These are phyloP conservation scores for Tauraco erythrolophus DNA, from an alignment of 2,113 vertebrate species.

Conservation along the genomic window DNA sequence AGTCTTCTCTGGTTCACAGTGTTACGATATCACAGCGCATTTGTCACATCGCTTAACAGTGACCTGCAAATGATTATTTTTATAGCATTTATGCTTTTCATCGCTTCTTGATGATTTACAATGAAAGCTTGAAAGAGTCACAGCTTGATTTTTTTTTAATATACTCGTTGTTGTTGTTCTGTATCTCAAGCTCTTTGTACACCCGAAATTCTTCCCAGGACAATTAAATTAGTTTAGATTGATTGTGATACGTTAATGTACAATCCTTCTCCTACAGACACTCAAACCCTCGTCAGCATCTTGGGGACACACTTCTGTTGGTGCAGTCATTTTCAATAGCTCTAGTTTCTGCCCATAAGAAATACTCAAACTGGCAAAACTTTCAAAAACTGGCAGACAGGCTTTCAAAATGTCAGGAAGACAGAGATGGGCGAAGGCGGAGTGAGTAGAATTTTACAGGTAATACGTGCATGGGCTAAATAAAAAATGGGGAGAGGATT, in stretches of 20 bases:
- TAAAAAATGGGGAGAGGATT: background rate
- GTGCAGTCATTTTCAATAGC: background rate
- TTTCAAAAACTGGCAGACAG: background rate
- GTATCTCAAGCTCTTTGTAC: background rate
- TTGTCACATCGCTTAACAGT: background rate
- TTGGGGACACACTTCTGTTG: background rate
- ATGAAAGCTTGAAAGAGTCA: background rate
- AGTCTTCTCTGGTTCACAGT: background rate
- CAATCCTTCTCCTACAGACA: background rate
- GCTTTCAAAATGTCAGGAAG: background rate
- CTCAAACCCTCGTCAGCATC: background rate
- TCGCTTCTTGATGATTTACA: background rate
- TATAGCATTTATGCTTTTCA: constrained; percentile 28
- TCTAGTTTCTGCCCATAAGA: background rate
- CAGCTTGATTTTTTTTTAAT: background rate
- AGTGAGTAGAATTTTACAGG: background rate
- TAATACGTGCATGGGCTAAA: background rate
- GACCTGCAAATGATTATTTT: constrained; percentile 41
- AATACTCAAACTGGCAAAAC: background rate
- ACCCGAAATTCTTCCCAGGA: background rate
- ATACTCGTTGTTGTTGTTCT: background rate
- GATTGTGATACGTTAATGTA: background rate
- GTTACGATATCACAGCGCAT: background rate
- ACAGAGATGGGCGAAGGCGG: background rate
- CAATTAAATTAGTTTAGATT: background rate